phyloP scores from a whole-genome alignment of 1,140 invertebrate species.

The Bombus huntii region DNA sequence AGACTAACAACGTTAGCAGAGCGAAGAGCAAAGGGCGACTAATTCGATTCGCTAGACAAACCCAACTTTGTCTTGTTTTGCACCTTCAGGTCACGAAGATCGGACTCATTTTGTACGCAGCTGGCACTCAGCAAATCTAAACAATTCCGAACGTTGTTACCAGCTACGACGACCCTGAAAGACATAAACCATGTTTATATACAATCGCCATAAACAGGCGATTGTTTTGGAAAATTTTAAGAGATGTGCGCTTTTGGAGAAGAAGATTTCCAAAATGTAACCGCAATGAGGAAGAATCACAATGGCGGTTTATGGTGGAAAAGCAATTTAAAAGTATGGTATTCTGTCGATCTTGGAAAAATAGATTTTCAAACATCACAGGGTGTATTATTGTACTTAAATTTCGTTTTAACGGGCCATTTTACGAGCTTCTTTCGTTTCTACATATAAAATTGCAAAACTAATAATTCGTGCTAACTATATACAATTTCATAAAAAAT shows the following conservation, averaged over 20 bases:
- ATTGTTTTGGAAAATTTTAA: no score
- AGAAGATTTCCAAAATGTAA: background rate
- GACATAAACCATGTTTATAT: no score
- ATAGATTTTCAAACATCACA: background rate
- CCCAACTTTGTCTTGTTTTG: conserved; percentile 11
- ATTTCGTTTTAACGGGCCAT: background rate
- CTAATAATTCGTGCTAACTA: no score
- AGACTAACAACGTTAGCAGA: conserved; percentile 7
- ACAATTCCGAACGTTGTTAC: conserved; percentile 1
- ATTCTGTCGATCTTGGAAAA: background rate
- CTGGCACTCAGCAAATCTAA: background rate
- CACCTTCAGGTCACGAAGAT: conserved; percentile 1
- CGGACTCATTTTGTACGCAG: no score
- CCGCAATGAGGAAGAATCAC: no score
- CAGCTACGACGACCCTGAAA: background rate
- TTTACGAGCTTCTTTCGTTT: background rate
- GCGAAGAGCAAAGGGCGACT: background rate
- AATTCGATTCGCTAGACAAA: conserved; percentile 28
- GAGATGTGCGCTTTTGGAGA: no score
- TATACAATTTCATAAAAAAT: no score
- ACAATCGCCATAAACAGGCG: no score
- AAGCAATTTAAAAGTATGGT: background rate
- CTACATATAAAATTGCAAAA: background rate
- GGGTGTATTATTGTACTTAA: background rate
- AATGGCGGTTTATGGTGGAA: background rate